Percentiles rank a stretch among this genome's conserved stretches.
Conservation (phyloP, 64 coral and sea anemone genomes). For the Hydrozoanthus tunicans region DNA sequence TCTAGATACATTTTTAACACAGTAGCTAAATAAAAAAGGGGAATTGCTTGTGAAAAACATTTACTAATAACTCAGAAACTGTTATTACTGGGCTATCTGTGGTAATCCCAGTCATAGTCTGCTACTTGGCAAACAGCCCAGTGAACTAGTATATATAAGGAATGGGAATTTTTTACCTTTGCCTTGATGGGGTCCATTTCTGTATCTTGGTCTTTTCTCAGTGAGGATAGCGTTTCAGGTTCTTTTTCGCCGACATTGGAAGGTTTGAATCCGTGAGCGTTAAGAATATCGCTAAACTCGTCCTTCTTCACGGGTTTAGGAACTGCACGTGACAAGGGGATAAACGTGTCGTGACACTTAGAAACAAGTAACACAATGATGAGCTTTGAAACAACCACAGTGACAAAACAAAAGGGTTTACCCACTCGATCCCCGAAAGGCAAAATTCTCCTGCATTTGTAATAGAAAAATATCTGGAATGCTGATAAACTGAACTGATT, state of each 20-base stretch:
- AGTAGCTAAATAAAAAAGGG: no score
- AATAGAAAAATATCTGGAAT: no score
- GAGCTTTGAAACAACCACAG: no score
- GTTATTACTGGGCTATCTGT: no score
- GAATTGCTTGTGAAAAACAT: no score
- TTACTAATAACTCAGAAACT: no score
- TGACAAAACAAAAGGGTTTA: no score
- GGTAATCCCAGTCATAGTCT: not conserved
- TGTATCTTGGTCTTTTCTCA: constrained; percentile 73
- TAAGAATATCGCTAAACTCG: constrained; percentile 97
- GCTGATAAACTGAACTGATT: no score
- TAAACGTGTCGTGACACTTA: not conserved
- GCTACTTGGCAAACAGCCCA: not conserved
- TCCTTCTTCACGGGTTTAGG: constrained; percentile 84
- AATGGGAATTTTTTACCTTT: constrained; percentile 56
- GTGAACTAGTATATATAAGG: not conserved
- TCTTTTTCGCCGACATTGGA: constrained; percentile 55
- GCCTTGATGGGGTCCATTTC: constrained; percentile 90
- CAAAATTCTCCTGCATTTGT: no score
- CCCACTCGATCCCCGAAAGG: no score
- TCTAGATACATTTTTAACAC: no score
- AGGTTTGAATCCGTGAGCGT: constrained; percentile 93
- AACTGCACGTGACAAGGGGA: constrained; percentile 47
- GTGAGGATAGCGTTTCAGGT: constrained; percentile 59
- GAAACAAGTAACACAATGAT: not conserved